Base-by-base conservation (phyloP, 2,888 invertebrate species). In the Venusia cambrica region DNA sequence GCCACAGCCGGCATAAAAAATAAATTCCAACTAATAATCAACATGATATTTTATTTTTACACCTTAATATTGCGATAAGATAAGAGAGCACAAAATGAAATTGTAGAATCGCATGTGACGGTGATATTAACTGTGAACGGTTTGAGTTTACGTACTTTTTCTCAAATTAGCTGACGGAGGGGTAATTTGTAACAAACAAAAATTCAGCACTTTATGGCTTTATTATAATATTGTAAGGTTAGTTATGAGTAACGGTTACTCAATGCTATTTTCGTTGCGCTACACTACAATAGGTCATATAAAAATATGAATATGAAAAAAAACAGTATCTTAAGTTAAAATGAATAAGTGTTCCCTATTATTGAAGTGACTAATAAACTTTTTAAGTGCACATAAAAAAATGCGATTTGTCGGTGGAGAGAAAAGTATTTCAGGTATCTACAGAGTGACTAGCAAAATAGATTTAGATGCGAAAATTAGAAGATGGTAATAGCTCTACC, bases 41-140 rank as follows among this genome's bases (percentile, higher is more conserved):
- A 55, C 57, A 62, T 62, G 57, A 65, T 66, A 73, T 77, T 77
- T 77, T 73, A 69, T 77, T 78, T 75, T 75, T 65, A 73, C 69
- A 63, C 67, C 74, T 64, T 62, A 78, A 75, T 73, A 73, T 73
- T 69, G 65, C 81, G 73, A 80, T 81, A 77, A 80, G 75, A 77
- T 80, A 77, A 78, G 66, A 67, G 63, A 78, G 72, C 72, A 66
- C 54, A 67, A 70, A 84, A 83, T 84, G 74, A 83, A 85, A 83
- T 85, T 78, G 77, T 78, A 66, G 71, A 73, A 83, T 83, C 75
- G 83, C 81, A 81, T 83, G 83, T 78, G 78, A 78, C 69, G 68
- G 73, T 73, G 78, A 71, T 79, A 83, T 85, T 84, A 83, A 67
- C 76, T 64, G 73, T 73, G 76, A 75, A 72, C 62, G 57, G 61